Evolutionary conservation across 2,113 vertebrate genomes (phyloP).

Genomic region (Lampris incognitus): DNA sequence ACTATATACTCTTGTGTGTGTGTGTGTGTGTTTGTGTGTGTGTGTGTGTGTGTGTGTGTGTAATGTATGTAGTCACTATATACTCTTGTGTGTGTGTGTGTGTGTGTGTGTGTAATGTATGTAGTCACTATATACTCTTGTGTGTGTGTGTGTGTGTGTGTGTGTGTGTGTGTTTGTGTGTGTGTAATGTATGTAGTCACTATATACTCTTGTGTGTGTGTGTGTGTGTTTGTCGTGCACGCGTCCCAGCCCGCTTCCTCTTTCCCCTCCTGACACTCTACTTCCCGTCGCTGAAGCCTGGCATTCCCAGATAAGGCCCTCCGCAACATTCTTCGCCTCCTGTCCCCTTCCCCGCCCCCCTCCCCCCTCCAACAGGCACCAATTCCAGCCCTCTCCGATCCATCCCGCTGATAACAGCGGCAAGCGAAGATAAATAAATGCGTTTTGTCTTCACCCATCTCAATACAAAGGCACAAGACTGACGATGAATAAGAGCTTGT

Average conservation of each 20-base stretch:
- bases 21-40: constrained; percentile 36
- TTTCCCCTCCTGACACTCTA: constrained; percentile 77
- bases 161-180: constrained; percentile 41
- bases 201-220: constrained; percentile 27
- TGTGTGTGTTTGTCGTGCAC: constrained; percentile 25
- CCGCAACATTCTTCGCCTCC: constrained; percentile 71
- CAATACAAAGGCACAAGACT: constrained; percentile 1
- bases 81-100: constrained; percentile 50
- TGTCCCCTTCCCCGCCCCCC: constrained; percentile 34
- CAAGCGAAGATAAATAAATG: constrained; percentile 70
- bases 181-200: too few relatives aligned
- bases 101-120: constrained; percentile 53
- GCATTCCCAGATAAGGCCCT: constrained; percentile 81
- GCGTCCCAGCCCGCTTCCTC: constrained; percentile 69
- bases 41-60: constrained; percentile 45
- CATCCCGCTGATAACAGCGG: constrained; percentile 66
- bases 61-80: too few relatives aligned
- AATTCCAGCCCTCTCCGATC: constrained; percentile 69
- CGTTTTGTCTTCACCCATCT: constrained; percentile 42
- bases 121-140: too few relatives aligned
- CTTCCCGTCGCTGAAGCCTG: constrained; percentile 80
- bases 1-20: too few relatives aligned
- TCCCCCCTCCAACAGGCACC: constrained; percentile 53
- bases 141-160: constrained; percentile 47
- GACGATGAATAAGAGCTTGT: neutral